A percentile compares a stretch with the other conserved stretches of the same genome.
phyloP scores from a whole-genome alignment of 92 coral and sea anemone genomes.

The Siderastrea radians region DNA sequence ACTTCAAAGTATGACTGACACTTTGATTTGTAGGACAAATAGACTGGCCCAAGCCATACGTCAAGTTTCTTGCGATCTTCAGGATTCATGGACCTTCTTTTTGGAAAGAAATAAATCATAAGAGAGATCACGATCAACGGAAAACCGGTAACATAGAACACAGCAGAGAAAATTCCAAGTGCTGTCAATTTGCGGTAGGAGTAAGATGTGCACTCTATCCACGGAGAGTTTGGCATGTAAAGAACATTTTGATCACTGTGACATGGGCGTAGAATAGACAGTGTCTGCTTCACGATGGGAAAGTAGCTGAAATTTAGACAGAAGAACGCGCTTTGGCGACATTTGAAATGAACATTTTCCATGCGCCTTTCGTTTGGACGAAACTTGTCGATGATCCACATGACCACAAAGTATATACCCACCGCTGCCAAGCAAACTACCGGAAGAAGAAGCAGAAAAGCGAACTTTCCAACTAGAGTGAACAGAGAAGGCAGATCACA shows the following conservation, averaged over 20 bases:
- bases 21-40: too few species aligned
- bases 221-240: neutral
- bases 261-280: conserved; percentile 60
- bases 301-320: conserved; percentile 71
- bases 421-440: conserved; percentile 23
- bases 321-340: neutral
- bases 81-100: conserved; percentile 17
- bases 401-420: conserved; percentile 40
- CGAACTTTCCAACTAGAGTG: neutral
- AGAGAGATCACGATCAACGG: conserved; percentile 46
- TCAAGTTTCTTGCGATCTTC: conserved; percentile 27
- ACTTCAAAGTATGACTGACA: too few species aligned
- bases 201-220: neutral
- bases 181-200: conserved; percentile 21
- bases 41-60: too few species aligned
- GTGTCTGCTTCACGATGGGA: conserved; percentile 74
- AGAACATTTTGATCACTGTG: conserved; percentile 29
- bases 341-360: too few species aligned
- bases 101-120: conserved; percentile 40
- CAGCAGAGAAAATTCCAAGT: conserved; percentile 48
- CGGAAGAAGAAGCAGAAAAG: conserved; percentile 70
- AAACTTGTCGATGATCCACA: conserved; percentile 21
- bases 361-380: too few species aligned
- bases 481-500: too few species aligned
- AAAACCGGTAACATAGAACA: conserved; percentile 52